A percentile compares a stretch with the other conserved stretches of the same genome.
phyloP scores from a whole-genome alignment of 2,797 vertebrate species.

The Octomys mimax region DNA sequence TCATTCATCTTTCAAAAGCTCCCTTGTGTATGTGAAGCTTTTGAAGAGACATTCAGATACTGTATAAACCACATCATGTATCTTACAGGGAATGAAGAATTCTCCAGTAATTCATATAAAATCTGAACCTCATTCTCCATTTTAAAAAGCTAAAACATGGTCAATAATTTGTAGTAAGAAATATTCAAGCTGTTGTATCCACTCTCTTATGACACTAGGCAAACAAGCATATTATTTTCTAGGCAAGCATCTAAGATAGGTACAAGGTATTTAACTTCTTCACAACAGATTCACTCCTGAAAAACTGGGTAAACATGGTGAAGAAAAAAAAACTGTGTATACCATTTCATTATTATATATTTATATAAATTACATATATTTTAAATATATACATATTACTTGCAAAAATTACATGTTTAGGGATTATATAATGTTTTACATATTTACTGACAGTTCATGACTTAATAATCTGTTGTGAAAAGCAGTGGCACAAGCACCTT shows the following conservation, averaged over 20 bases:
- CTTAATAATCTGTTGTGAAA: constrained; percentile 41
- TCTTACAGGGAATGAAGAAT: constrained; percentile 56
- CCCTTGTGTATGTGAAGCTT: neutral
- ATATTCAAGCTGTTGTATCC: neutral
- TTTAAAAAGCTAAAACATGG: constrained; percentile 44
- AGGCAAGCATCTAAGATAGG: neutral
- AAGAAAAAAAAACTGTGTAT: neutral
- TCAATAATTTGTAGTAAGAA: constrained; percentile 27
- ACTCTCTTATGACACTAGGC: neutral
- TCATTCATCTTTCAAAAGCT: neutral
- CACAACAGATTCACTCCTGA: constrained; percentile 8
- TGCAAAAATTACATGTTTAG: neutral
- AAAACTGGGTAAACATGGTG: neutral
- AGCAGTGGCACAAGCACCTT: neutral
- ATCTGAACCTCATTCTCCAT: constrained; percentile 57
- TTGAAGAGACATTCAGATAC: neutral
- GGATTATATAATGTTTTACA: neutral
- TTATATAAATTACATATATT: neutral
- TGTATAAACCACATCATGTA: neutral
- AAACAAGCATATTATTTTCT: neutral
- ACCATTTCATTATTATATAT: neutral
- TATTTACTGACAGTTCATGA: neutral
- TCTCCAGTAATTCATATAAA: constrained; percentile 26
- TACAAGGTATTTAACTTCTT: neutral
- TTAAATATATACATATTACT: neutral